Conservation (phyloP, 1,140 invertebrate genomes). For the Drosophila dunni region DNA sequence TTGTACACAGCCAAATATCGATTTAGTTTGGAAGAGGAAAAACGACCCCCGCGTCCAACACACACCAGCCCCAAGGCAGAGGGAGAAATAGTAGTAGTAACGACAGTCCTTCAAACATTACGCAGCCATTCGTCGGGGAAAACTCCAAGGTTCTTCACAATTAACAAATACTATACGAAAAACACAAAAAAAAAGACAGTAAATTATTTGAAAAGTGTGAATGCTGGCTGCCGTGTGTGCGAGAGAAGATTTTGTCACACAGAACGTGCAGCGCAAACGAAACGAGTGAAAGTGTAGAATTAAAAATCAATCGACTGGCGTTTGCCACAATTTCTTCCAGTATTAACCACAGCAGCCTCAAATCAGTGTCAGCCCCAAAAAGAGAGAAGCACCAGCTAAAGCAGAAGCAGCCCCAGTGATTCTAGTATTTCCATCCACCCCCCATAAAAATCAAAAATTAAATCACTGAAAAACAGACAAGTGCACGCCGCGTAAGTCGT, state of each 20-base stretch:
- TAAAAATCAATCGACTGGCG: conserved; percentile 44
- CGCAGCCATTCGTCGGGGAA: conserved; percentile 54
- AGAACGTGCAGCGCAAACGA: conserved; percentile 71
- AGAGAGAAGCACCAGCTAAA: conserved; percentile 11
- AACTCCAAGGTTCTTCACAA: conserved; percentile 58
- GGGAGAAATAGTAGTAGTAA: conserved; percentile 76
- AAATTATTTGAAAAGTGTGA: conserved; percentile 13
- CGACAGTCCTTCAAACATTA: conserved; percentile 79
- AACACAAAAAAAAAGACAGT: conserved; percentile 1
- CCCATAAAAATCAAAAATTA: conserved; percentile 7
- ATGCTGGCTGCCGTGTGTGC: background rate
- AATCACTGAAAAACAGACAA: conserved; percentile 24
- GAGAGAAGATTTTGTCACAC: conserved; percentile 12
- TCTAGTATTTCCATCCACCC: conserved; percentile 31
- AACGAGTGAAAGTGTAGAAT: conserved; percentile 74
- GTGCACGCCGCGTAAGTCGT: conserved; percentile 77
- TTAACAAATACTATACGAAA: conserved; percentile 10
- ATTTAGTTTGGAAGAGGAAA: conserved; percentile 66
- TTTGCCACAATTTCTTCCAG: conserved; percentile 61
- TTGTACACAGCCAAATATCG: conserved; percentile 76
- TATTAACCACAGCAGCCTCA: conserved; percentile 38
- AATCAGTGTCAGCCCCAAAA: conserved; percentile 35
- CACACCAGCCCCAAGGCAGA: conserved; percentile 53
- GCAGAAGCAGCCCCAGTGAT: conserved; percentile 30
- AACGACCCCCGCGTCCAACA: conserved; percentile 61